A percentile compares a stretch with the other conserved stretches of the same genome.
Evolutionary conservation across 2,113 vertebrate genomes (phyloP).

Genomic region (Theristicus caerulescens): DNA sequence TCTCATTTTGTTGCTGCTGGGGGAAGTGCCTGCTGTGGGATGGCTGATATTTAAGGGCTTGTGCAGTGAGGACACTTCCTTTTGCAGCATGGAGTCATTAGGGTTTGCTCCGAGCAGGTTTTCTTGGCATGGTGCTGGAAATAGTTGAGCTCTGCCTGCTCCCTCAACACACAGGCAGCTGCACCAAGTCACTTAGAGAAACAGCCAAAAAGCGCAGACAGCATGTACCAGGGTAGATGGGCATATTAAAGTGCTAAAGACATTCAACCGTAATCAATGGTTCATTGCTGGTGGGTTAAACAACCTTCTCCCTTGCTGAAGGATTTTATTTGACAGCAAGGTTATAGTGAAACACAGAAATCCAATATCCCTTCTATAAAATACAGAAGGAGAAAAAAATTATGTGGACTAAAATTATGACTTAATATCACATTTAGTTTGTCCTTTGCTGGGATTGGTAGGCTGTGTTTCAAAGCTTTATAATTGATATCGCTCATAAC

Average conservation of each 20-base stretch:
- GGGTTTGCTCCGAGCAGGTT: not conserved
- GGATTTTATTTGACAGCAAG: conserved; percentile 62
- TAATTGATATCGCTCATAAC: conserved; percentile 57
- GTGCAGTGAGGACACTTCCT: not conserved
- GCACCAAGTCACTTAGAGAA: not conserved
- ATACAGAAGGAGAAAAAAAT: conserved; percentile 33
- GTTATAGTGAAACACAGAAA: conserved; percentile 56
- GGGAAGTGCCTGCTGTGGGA: not conserved
- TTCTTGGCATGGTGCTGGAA: not conserved
- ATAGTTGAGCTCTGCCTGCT: not conserved
- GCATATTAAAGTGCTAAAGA: conserved; percentile 2
- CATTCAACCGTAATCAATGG: not conserved
- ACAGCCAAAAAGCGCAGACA: not conserved
- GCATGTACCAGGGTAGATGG: not conserved
- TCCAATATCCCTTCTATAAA: conserved; percentile 58
- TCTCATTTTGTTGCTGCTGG: not conserved
- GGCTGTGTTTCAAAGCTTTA: conserved; percentile 48
- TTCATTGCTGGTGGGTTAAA: conserved; percentile 47
- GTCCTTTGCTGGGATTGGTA: conserved; percentile 53
- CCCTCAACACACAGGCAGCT: not conserved
- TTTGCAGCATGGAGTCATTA: not conserved
- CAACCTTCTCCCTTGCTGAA: conserved; percentile 2
- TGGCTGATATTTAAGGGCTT: not conserved
- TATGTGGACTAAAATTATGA: conserved; percentile 39
- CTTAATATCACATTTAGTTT: conserved; percentile 50